Percentiles rank a stretch among this genome's conserved stretches.
These are phyloP conservation scores for Bolinopsis microptera DNA, from an alignment of 37 sponge, comb jelly and placozoan species.

Conservation along the genomic window DNA sequence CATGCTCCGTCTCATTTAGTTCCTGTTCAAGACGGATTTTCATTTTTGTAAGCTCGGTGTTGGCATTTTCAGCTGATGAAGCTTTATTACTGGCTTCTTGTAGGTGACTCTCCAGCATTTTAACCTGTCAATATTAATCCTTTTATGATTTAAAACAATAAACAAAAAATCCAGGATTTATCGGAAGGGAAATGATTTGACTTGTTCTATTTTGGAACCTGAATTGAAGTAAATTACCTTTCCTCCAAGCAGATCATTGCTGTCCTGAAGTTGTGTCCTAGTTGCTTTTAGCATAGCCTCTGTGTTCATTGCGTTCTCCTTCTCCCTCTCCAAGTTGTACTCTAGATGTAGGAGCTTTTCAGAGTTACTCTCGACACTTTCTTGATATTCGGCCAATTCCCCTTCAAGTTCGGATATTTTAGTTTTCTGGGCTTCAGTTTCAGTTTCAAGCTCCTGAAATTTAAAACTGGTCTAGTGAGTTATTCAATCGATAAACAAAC, in stretches of 20 bases:
- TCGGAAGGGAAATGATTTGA: background rate
- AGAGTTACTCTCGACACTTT: background rate
- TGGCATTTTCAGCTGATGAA: background rate
- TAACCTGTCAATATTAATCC: background rate
- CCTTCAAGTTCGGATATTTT: background rate
- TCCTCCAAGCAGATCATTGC: background rate
- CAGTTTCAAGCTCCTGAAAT: constrained; percentile 33
- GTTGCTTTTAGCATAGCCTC: background rate
- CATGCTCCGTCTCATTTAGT: constrained; percentile 16
- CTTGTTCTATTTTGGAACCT: too few relatives aligned
- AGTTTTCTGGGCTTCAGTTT: background rate
- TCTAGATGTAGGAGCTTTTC: constrained; percentile 3
- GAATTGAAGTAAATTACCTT: constrained; percentile 20
- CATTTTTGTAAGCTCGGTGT: background rate
- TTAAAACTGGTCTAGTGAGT: background rate
- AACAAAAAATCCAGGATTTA: too few relatives aligned
- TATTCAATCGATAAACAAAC: background rate
- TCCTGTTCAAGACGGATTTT: background rate
- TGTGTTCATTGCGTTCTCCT: constrained; percentile 50
- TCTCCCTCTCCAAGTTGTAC: constrained; percentile 56
- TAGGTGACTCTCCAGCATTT: constrained; percentile 34
- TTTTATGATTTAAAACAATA: background rate
- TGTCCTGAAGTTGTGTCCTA: background rate
- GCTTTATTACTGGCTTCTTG: background rate
- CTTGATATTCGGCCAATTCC: constrained; percentile 10